Percentiles rank a stretch among this genome's conserved stretches.
phyloP scores from a whole-genome alignment of 2,797 vertebrate genomes.

The Megaceryle alcyon region DNA sequence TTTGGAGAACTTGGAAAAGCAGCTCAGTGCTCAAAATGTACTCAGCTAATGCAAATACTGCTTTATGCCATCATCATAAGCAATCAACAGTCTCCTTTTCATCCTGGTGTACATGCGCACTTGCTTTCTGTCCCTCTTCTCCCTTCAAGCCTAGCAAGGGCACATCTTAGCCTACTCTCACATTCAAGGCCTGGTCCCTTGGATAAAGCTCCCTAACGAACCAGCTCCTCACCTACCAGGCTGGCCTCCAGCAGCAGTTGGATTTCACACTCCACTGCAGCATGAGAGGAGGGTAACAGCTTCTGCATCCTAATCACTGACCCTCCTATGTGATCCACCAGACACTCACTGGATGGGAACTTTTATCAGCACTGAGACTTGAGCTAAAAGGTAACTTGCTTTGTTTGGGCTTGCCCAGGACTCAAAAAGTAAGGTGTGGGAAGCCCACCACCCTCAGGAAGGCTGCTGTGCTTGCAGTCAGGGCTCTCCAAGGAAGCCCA shows the following conservation, averaged over 20 bases:
- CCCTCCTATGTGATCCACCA: neutral
- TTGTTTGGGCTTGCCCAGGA: neutral
- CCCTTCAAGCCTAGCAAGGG: neutral
- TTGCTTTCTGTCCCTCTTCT: neutral
- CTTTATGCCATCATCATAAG: neutral
- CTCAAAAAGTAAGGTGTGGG: neutral
- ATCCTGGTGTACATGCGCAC: accelerated
- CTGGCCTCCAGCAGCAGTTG: neutral
- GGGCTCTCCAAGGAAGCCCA: neutral
- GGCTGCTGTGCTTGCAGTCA: neutral
- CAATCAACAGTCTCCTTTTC: neutral
- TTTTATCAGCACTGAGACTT: neutral
- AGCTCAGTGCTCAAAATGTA: neutral
- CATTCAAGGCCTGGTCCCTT: accelerated
- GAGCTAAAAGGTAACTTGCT: neutral
- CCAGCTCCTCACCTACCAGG: neutral
- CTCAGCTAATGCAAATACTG: neutral
- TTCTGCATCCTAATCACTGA: neutral
- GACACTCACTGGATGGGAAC: neutral
- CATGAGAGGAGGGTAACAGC: neutral
- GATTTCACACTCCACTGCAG: neutral
- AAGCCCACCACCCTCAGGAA: neutral
- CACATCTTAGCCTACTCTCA: neutral
- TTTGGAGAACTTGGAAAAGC: neutral
- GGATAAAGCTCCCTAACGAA: neutral